Conservation (phyloP, 1,140 invertebrate species). For the Leguminivora glycinivorella region DNA sequence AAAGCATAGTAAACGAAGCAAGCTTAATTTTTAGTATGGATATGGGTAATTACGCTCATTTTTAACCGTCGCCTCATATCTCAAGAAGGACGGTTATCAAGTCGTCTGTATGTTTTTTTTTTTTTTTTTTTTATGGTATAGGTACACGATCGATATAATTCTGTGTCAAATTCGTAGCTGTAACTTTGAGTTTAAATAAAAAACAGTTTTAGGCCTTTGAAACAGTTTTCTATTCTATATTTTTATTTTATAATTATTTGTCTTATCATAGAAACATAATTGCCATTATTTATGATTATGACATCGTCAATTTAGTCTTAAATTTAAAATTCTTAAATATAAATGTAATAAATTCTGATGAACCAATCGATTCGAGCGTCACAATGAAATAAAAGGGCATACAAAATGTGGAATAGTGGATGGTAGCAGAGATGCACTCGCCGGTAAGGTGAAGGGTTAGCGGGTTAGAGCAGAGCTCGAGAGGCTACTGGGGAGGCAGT, state of each 20-base stretch:
- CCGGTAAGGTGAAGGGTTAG: conserved; percentile 33
- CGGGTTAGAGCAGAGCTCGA: conserved; percentile 55
- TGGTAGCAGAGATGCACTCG: conserved; percentile 29
- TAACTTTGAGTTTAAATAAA: conserved; percentile 10
- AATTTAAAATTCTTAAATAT: conserved; percentile 16
- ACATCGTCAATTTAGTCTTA: conserved; percentile 26
- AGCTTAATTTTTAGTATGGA: conserved; percentile 38
- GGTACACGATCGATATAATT: neutral
- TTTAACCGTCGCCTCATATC: too few species aligned
- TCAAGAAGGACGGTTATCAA: too few species aligned
- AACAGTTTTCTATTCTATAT: conserved; percentile 20
- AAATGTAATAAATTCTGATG: conserved; percentile 15
- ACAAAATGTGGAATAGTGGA: conserved; percentile 23
- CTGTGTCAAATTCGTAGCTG: neutral
- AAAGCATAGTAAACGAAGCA: conserved; percentile 58
- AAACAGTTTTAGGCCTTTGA: conserved; percentile 21
- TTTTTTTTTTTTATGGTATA: too few species aligned
- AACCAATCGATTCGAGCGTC: conserved; percentile 35
- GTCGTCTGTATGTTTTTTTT: too few species aligned
- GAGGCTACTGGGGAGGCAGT: conserved; percentile 41
- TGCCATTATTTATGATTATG: conserved; percentile 9
- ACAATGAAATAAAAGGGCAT: conserved; percentile 39
- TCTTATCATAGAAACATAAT: conserved; percentile 22
- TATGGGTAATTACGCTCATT: neutral
- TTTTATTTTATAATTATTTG: conserved; percentile 11